Evolutionary conservation across 2,888 invertebrate genomes (phyloP).

Genomic region (Drosophila incognita): DNA sequence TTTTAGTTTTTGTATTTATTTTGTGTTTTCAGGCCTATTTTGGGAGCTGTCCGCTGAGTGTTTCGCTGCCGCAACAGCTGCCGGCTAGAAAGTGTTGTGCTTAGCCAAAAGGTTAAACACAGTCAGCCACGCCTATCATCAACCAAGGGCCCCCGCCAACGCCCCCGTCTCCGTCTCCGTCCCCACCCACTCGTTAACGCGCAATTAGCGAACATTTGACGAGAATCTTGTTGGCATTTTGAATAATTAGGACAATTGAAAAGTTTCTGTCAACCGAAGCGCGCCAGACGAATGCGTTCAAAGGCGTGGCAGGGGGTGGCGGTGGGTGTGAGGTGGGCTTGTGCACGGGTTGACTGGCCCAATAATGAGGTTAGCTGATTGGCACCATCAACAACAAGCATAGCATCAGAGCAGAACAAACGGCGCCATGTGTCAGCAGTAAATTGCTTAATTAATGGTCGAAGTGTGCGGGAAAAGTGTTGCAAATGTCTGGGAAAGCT

Average conservation of each 20-base stretch:
- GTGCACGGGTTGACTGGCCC: not conserved
- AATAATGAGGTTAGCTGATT: constrained; percentile 62
- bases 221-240: constrained; percentile 64
- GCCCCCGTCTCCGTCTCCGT: no score
- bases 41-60: constrained; percentile 6
- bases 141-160: no score
- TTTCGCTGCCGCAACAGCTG: constrained; percentile 19
- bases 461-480: constrained; percentile 38
- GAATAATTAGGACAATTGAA: constrained; percentile 79
- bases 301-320: not conserved
- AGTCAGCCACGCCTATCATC: constrained; percentile 33
- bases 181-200: constrained; percentile 13
- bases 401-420: constrained; percentile 5
- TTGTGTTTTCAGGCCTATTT: constrained; percentile 37
- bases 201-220: constrained; percentile 55
- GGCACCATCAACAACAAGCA: constrained; percentile 29
- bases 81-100: constrained; percentile 19
- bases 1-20: constrained; percentile 5
- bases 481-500: constrained; percentile 37
- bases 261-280: constrained; percentile 62
- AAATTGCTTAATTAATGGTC: constrained; percentile 68
- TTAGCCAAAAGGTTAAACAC: constrained; percentile 52
- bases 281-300: not conserved
- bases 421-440: constrained; percentile 49
- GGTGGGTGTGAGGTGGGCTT: not conserved